A percentile compares a stretch with the other conserved stretches of the same genome.
Evolutionary conservation across 1,140 invertebrate genomes (phyloP).

Genomic region (Zaprionus ghesquierei): DNA sequence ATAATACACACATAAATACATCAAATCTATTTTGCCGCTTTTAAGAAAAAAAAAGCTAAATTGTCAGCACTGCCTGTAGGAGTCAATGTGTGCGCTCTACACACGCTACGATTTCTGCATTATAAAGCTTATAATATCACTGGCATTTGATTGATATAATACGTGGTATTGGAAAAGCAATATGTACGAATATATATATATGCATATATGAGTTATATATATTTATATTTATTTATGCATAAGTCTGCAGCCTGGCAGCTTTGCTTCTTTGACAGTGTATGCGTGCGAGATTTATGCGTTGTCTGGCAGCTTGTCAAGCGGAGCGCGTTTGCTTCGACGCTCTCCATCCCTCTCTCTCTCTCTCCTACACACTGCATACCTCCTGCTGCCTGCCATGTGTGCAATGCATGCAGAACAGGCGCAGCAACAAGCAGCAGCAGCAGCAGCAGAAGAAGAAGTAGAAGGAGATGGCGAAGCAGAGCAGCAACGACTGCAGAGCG

Average conservation of each 20-base stretch:
- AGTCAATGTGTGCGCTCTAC: not conserved
- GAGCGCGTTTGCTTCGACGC: not conserved
- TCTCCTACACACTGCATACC: constrained; percentile 3
- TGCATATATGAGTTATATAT: not conserved
- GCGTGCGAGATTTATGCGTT: constrained; percentile 53
- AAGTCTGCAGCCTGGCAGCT: not conserved
- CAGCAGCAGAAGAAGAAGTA: not conserved
- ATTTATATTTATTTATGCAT: constrained; percentile 5
- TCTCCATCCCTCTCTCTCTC: not conserved
- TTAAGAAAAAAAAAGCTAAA: not conserved
- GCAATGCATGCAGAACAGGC: constrained; percentile 52
- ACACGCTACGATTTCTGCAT: not conserved
- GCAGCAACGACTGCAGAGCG: constrained; percentile 1
- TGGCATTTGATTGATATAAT: not conserved
- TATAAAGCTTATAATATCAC: not conserved
- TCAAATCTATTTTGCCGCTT: too few species aligned
- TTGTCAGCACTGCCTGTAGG: not conserved
- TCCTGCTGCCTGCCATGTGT: constrained; percentile 40
- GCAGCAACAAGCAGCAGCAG: not conserved
- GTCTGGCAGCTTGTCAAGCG: constrained; percentile 49
- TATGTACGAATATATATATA: not conserved
- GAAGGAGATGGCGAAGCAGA: not conserved
- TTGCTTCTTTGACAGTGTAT: constrained; percentile 2
- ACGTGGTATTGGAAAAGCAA: not conserved
- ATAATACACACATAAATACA: not conserved